phyloP scores from a whole-genome alignment of 2,888 invertebrate species.

The Venustoraphidia nigricollis region DNA sequence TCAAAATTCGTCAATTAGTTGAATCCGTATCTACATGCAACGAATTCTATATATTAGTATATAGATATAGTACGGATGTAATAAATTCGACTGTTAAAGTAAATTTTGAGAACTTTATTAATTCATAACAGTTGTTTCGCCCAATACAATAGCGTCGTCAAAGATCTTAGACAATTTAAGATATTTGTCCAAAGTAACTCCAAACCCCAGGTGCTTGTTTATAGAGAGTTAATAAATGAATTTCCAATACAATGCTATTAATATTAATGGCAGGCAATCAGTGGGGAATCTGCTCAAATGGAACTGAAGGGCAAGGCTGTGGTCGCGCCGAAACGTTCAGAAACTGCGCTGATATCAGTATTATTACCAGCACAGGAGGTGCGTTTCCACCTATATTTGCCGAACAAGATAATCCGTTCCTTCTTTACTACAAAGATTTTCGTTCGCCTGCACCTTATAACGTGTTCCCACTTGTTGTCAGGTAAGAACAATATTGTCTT shows the following conservation, averaged over 20 bases:
- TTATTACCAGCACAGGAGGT: slow-evolving; percentile 63
- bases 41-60: too few species aligned
- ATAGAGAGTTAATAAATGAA: not conserved
- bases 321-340: slow-evolving; percentile 83
- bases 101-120: too few species aligned
- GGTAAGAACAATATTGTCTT: slow-evolving; percentile 31
- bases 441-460: slow-evolving; percentile 42
- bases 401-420: slow-evolving; percentile 52
- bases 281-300: slow-evolving; percentile 79
- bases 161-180: too few species aligned
- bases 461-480: slow-evolving; percentile 59
- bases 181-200: too few species aligned
- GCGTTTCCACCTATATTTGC: slow-evolving; percentile 57
- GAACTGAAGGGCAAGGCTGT: slow-evolving; percentile 76
- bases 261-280: slow-evolving; percentile 48
- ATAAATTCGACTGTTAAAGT: too few species aligned
- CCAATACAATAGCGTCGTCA: too few species aligned
- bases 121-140: too few species aligned
- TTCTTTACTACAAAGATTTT: slow-evolving; percentile 60
- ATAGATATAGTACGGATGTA: too few species aligned
- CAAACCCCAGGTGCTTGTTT: too few species aligned
- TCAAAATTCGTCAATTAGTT: too few species aligned
- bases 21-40: too few species aligned
- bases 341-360: slow-evolving; percentile 78
- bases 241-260: not conserved